These are phyloP conservation scores for Vireo griseus DNA, from an alignment of 2,797 vertebrate species.

Conservation along the genomic window DNA sequence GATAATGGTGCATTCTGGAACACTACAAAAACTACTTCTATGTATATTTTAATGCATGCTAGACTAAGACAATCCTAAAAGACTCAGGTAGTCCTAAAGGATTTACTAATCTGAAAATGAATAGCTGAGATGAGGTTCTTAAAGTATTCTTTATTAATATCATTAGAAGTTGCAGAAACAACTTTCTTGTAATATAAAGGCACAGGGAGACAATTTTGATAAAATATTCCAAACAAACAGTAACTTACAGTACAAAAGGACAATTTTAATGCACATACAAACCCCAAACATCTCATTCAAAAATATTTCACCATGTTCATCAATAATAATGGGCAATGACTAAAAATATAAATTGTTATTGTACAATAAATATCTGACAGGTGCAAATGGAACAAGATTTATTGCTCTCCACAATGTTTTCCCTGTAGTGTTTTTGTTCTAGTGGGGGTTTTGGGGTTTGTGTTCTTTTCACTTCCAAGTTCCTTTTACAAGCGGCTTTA, in stretches of 20 bases:
- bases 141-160: constrained; percentile 94
- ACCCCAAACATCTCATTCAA: constrained; percentile 82
- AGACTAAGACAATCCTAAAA: neutral
- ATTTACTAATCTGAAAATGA: constrained; percentile 18
- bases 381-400: constrained; percentile 83
- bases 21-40: neutral
- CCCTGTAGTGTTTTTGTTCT: constrained; percentile 70
- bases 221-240: constrained; percentile 87
- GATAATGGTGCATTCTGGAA: neutral
- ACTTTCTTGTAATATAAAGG: constrained; percentile 98
- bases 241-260: constrained; percentile 95
- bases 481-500: constrained; percentile 43
- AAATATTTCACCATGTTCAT: constrained; percentile 75
- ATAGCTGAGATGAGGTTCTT: constrained; percentile 62
- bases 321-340: constrained; percentile 76
- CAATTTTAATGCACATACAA: constrained; percentile 91
- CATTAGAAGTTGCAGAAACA: constrained; percentile 97
- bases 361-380: constrained; percentile 81
- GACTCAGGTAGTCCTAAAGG: neutral
- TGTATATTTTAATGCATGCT: neutral
- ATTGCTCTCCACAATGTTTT: constrained; percentile 88
- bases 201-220: constrained; percentile 96
- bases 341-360: constrained; percentile 83
- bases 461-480: constrained; percentile 54
- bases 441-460: neutral